Evolutionary conservation across 2,888 invertebrate species (phyloP).

Genomic region (Meandrusa payeni): DNA sequence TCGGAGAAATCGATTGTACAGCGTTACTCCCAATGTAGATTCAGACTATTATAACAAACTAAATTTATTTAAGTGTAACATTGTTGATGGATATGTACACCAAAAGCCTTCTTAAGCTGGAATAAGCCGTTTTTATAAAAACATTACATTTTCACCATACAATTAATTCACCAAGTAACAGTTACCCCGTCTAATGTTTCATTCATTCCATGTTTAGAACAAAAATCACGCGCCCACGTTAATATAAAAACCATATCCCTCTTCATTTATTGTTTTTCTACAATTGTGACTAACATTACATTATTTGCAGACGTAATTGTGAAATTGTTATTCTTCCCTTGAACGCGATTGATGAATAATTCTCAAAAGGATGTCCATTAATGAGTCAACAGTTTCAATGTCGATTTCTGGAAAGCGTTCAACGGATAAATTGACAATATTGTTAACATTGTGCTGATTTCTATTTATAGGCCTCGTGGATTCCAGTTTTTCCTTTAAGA

Average conservation of each 20-base stretch:
- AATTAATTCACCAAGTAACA: too few relatives aligned
- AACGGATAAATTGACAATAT: conserved; percentile 3
- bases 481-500: conserved; percentile 6
- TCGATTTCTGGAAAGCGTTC: conserved; percentile 15
- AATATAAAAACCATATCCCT: too few relatives aligned
- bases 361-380: conserved; percentile 6
- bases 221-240: too few relatives aligned
- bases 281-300: conserved; percentile 7
- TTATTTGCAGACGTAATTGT: conserved; percentile 1
- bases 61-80: too few relatives aligned
- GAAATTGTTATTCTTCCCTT: conserved; percentile 4
- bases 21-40: too few relatives aligned
- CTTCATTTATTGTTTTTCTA: not conserved
- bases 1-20: too few relatives aligned
- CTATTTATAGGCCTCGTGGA: conserved; percentile 13
- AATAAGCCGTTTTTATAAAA: too few relatives aligned
- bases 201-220: too few relatives aligned
- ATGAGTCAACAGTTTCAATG: conserved; percentile 10
- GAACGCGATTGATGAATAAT: conserved; percentile 4
- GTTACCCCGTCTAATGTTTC: too few relatives aligned
- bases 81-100: too few relatives aligned
- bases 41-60: too few relatives aligned
- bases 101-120: too few relatives aligned
- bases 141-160: not conserved
- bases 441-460: conserved; percentile 5